Evolutionary conservation across 2,888 invertebrate genomes (phyloP).

Genomic region (Habroteleia sp.): DNA sequence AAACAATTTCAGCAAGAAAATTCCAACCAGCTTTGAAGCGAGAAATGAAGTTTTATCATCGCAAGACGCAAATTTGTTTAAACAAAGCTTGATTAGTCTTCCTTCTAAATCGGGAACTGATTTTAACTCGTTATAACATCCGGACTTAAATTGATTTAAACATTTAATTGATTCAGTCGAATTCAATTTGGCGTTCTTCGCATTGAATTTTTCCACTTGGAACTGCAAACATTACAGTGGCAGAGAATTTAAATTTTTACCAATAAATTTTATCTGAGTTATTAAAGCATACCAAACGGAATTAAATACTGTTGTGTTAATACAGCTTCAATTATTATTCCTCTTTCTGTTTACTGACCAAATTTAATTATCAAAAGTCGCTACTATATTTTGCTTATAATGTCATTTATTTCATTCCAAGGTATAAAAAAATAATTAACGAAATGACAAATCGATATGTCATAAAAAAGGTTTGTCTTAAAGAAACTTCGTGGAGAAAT

Average conservation of each 20-base stretch:
- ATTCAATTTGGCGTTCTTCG: slow-evolving; percentile 12
- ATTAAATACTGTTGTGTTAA: slow-evolving; percentile 20
- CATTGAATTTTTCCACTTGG: slow-evolving; percentile 1
- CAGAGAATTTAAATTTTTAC: slow-evolving; percentile 12
- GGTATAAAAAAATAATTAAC: slow-evolving; percentile 1
- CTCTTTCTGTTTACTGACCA: not conserved
- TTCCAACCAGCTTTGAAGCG: no score
- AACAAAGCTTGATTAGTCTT: not conserved
- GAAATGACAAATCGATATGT: no score
- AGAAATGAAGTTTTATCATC: not conserved
- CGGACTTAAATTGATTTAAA: slow-evolving; percentile 9
- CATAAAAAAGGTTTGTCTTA: no score
- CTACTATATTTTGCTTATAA: slow-evolving; percentile 6
- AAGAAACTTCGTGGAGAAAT: no score
- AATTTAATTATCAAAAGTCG: slow-evolving; percentile 1
- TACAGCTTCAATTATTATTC: slow-evolving; percentile 2
- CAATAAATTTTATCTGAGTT: slow-evolving; percentile 4
- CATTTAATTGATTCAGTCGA: slow-evolving; percentile 19
- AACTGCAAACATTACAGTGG: slow-evolving; percentile 22
- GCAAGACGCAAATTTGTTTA: not conserved
- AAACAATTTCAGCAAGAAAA: not conserved
- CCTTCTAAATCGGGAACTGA: not conserved
- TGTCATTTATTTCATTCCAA: not conserved
- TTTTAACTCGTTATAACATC: slow-evolving; percentile 8
- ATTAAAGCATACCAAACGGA: slow-evolving; percentile 14